Base-by-base conservation (phyloP, 2,888 invertebrate species). In the Plusia festucae region DNA sequence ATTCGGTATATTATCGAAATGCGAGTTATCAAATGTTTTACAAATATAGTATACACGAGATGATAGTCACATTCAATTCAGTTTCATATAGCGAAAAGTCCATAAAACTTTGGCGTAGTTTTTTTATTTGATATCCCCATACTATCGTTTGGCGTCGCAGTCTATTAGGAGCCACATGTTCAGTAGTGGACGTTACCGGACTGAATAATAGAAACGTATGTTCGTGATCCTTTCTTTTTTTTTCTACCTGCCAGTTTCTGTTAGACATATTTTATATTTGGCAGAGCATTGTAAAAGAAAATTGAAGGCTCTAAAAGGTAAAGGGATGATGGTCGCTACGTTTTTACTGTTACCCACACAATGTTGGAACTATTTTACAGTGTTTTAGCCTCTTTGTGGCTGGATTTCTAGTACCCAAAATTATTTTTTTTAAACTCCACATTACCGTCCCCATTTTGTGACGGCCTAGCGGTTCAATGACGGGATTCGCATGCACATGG, bases 151-250 rank as follows among this genome's bases (percentile, higher is more conserved):
- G 9, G 1, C 44, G 20, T 49, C 20, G 46, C 46, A 49, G 46
- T 49, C 46, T 49, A 49, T 49, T 49, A 49, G 46, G 46, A 49
- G 46, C 9, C 46, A 46, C 46, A 11, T 49, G 46, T 49, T 49
- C 46, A 49, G 20, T 13, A 13, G 58, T 53, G 58, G 55, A 55
- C 55, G 53, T 52, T 49, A 51, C 51, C 49, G 57, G 67, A 59
- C 46, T 49, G 46, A 49, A 49, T 40, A n/a, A 40, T 49, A 49
- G 46, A 20, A 49, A 49, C 20, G 46, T 49, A 8, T 49, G 46
- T 49, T 49, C 46, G 46, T 49, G 18, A 20, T 20, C 11, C 46
- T 49, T 49, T 2, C 18, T 9, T 49, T 49, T 49, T 49, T 49
- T 20, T 9, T 20, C 20, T 18, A 49, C 46, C 46, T 49, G 46